A percentile compares a stretch with the other conserved stretches of the same genome.
Evolutionary conservation across 2,797 vertebrate species (phyloP).

Genomic region (Oreortyx pictus): DNA sequence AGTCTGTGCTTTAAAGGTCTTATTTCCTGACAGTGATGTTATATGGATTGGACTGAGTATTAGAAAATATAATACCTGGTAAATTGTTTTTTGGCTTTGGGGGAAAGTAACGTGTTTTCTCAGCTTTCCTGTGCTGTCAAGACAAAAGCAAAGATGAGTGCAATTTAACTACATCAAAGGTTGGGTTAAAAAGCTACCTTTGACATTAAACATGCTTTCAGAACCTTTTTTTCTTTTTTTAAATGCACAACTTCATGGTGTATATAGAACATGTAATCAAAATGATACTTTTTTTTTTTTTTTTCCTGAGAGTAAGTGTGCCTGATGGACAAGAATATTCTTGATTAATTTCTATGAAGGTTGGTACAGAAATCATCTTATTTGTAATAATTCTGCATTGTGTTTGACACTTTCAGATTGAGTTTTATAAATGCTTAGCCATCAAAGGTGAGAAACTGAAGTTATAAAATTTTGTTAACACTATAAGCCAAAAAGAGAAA

Average conservation of each 20-base stretch:
- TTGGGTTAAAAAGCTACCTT: not conserved
- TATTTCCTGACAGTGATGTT: not conserved
- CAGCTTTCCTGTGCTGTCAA: not conserved
- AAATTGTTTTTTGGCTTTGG: conserved; percentile 10
- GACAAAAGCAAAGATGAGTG: not conserved
- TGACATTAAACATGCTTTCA: not conserved
- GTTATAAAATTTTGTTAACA: not conserved
- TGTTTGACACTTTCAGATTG: not conserved
- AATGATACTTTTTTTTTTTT: not conserved
- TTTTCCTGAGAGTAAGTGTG: not conserved
- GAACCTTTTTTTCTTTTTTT: not conserved
- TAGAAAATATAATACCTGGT: not conserved
- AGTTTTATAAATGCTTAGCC: not conserved
- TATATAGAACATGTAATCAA: not conserved
- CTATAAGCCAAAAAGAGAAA: not conserved
- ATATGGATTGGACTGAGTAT: not conserved
- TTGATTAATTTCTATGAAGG: not conserved
- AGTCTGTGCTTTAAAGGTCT: not conserved
- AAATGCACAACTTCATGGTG: not conserved
- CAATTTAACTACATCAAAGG: not conserved
- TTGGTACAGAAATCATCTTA: not conserved
- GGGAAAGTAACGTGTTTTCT: not conserved
- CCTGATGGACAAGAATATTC: not conserved
- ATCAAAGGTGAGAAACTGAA: not conserved
- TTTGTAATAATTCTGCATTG: not conserved